Conservation (phyloP, 2,797 vertebrate species). For the Channallabes apus region DNA sequence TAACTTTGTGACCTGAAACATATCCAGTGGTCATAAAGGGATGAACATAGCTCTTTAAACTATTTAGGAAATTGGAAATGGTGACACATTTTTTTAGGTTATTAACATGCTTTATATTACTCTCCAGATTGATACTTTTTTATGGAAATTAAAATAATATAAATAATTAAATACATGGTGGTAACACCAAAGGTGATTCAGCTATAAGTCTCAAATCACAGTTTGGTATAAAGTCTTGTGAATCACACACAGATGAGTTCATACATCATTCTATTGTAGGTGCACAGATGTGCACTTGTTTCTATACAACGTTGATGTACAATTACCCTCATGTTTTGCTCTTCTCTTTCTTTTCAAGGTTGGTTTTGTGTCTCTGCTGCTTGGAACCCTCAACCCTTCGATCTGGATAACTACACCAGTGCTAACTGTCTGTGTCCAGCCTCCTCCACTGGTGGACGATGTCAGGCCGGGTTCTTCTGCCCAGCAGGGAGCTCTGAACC, state of each 20-base stretch:
- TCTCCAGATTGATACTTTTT: not conserved
- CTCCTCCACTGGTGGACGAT: slow-evolving; percentile 89
- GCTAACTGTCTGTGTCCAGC: slow-evolving; percentile 93
- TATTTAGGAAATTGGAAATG: not conserved
- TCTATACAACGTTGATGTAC: not conserved
- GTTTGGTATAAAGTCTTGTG: not conserved
- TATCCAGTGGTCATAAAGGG: too few relatives aligned
- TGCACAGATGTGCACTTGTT: not conserved
- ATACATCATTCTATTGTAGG: not conserved
- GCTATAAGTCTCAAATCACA: not conserved
- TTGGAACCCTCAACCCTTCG: slow-evolving; percentile 90
- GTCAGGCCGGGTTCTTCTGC: slow-evolving; percentile 84
- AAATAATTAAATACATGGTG: not conserved
- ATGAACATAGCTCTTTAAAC: too few relatives aligned
- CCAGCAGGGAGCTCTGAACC: slow-evolving; percentile 86
- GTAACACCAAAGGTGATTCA: not conserved
- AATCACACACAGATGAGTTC: not conserved
- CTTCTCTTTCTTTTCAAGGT: slow-evolving; percentile 67
- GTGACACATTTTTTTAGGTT: not conserved
- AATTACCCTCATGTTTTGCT: not conserved
- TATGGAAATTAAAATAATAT: not conserved
- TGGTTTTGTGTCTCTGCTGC: slow-evolving; percentile 95
- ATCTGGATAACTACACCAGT: slow-evolving; percentile 94
- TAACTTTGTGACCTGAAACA: too few relatives aligned
- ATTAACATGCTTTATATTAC: not conserved